phyloP scores from a whole-genome alignment of 2,888 invertebrate genomes.

The Acronicta psi region DNA sequence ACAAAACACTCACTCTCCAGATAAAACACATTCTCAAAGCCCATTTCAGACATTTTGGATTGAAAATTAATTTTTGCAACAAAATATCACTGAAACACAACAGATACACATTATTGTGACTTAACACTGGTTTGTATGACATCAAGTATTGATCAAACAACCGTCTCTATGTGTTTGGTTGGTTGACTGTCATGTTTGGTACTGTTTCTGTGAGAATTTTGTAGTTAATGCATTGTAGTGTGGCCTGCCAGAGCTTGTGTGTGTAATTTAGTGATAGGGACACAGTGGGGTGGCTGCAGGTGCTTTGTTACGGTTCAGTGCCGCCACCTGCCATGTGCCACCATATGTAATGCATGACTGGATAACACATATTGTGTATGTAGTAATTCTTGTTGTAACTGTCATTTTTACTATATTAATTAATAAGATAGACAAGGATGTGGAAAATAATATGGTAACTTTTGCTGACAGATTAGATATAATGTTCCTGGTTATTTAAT shows the following conservation, averaged over 20 bases:
- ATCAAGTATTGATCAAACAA: slow-evolving; percentile 85
- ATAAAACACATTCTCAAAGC: slow-evolving; percentile 87
- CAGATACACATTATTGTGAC: slow-evolving; percentile 75
- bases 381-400: slow-evolving; percentile 46
- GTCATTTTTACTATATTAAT: slow-evolving; percentile 34
- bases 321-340: slow-evolving; percentile 80
- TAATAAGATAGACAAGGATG: slow-evolving; percentile 1
- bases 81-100: slow-evolving; percentile 63
- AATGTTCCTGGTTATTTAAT: neutral
- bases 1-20: slow-evolving; percentile 86
- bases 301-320: slow-evolving; percentile 76
- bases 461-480: slow-evolving; percentile 5
- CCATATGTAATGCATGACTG: slow-evolving; percentile 73
- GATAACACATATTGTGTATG: slow-evolving; percentile 63
- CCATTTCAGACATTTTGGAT: slow-evolving; percentile 85
- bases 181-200: slow-evolving; percentile 42
- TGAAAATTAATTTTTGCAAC: slow-evolving; percentile 57
- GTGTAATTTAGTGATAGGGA: slow-evolving; percentile 68
- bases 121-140: slow-evolving; percentile 67
- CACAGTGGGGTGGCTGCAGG: slow-evolving; percentile 80
- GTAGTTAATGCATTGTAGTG: slow-evolving; percentile 62
- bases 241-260: slow-evolving; percentile 62
- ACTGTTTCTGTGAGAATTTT: slow-evolving; percentile 62
- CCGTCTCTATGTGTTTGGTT: slow-evolving; percentile 75
- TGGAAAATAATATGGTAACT: slow-evolving; percentile 5